Base-by-base conservation (phyloP, 2,113 vertebrate genomes). In the Cettia cetti region DNA sequence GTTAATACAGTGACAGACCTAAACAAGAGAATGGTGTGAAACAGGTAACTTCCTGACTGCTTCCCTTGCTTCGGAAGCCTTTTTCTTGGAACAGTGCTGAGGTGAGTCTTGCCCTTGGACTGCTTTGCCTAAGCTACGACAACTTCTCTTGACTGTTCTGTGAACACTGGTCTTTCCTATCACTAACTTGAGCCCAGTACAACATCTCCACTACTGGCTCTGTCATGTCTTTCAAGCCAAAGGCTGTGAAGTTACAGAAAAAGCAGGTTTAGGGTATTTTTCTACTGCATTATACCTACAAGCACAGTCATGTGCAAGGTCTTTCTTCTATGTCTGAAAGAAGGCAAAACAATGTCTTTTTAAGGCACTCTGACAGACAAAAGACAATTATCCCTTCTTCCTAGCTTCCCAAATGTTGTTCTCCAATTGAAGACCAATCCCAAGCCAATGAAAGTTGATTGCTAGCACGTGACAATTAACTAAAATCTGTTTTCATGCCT, bases 401-500 rank as follows among this genome's bases (percentile, higher is more conserved):
- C 68, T 39, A 79, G 61, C 35, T 94, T 64, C 49, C 45, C 60
- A 89, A 88, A 93, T 75, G 69, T 94, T 80, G 86, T 78, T 89
- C 40, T 71, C 21, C 72, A 82, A 50, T 21, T 89, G 76, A 95
- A 89, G 80, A 71, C 69, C 72, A 84, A 78, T 80, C 63, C 47
- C 59, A 86, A 89, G 66, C 44, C 45, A 92, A 82, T 86, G 77
- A 45, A 82, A 93, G 27, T 50, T 93, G 68, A 95, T 86, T 92
- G 82, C 49, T 89, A 78, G 44, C 90, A 79, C 9, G 47, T 64
- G 56, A 69, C 82, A 88, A 83, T 94, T 71, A 95, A 96, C n/a
- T 95, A 56, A 90, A 93, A 92, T 72, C 59, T 82, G 56, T 64
- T 94, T 82, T 88, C 86, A 76, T 76, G 90, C 53, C 49, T 84